These are phyloP conservation scores for Epinotia brunnichana DNA, from an alignment of 2,888 invertebrate genomes.

Conservation along the genomic window DNA sequence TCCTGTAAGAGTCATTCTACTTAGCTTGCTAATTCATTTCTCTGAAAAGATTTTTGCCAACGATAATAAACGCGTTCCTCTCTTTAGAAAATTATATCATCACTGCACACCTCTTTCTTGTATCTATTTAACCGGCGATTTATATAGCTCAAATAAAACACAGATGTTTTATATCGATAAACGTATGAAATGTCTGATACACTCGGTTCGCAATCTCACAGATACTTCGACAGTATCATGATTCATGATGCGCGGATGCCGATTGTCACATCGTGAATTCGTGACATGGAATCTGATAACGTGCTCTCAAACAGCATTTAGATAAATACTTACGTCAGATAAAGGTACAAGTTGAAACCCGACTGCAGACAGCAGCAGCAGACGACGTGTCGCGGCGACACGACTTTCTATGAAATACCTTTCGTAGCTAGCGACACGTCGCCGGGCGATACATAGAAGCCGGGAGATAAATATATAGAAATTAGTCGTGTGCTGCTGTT, in stretches of 20 bases:
- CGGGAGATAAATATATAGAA: no score
- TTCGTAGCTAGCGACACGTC: no score
- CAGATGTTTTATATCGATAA: not conserved
- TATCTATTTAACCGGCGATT: not conserved
- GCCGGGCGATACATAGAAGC: no score
- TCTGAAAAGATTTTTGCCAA: not conserved
- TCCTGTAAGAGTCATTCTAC: slow-evolving; percentile 66
- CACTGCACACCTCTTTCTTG: not conserved
- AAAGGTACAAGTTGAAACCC: no score
- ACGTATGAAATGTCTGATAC: not conserved
- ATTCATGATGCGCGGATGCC: slow-evolving; percentile 4
- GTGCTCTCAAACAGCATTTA: slow-evolving; percentile 47
- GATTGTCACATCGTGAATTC: slow-evolving; percentile 32
- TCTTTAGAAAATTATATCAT: not conserved
- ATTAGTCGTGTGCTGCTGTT: no score
- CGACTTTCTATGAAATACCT: no score
- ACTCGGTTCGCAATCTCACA: slow-evolving; percentile 3
- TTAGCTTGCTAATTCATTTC: slow-evolving; percentile 46
- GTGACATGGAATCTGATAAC: slow-evolving; percentile 37
- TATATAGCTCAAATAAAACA: not conserved
- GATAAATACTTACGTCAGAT: slow-evolving; percentile 48
- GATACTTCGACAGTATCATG: not conserved
- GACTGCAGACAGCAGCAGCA: no score
- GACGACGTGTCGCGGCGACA: no score
- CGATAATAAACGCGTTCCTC: not conserved